These are phyloP conservation scores for Ectemnius continuus DNA, from an alignment of 2,888 invertebrate genomes.

Conservation along the genomic window DNA sequence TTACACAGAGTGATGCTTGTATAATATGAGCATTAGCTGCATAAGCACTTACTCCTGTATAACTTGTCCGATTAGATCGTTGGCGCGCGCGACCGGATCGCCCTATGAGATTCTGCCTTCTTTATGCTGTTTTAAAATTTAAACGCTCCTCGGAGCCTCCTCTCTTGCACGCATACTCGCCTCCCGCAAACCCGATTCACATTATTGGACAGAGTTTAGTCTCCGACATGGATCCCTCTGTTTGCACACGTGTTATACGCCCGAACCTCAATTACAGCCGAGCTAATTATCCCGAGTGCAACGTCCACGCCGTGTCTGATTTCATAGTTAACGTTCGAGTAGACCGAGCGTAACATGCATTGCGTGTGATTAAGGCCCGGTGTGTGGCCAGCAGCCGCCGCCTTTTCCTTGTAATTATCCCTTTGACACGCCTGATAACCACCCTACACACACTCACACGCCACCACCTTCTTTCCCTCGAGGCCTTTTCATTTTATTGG, in stretches of 20 bases:
- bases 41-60: constrained; percentile 58
- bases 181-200: too few species aligned
- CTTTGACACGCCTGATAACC: constrained; percentile 3
- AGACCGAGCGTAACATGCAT: constrained; percentile 20
- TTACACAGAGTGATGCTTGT: constrained; percentile 62
- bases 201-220: not conserved
- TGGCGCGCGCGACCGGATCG: constrained; percentile 28
- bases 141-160: constrained; percentile 1
- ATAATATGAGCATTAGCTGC: constrained; percentile 60
- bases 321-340: constrained; percentile 13
- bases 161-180: too few species aligned
- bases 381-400: constrained; percentile 5
- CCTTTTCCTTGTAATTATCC: constrained; percentile 18
- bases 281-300: constrained; percentile 20
- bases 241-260: not conserved
- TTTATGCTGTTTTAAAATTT: constrained; percentile 30
- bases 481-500: too few species aligned
- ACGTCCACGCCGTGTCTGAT: constrained; percentile 28
- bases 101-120: constrained; percentile 22
- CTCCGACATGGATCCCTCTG: constrained; percentile 7
- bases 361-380: constrained; percentile 24
- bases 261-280: constrained; percentile 15
- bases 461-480: not conserved
- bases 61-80: constrained; percentile 60
- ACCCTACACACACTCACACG: not conserved